Base-by-base conservation (phyloP, 2,888 invertebrate genomes). In the Aphodius sticticus region DNA sequence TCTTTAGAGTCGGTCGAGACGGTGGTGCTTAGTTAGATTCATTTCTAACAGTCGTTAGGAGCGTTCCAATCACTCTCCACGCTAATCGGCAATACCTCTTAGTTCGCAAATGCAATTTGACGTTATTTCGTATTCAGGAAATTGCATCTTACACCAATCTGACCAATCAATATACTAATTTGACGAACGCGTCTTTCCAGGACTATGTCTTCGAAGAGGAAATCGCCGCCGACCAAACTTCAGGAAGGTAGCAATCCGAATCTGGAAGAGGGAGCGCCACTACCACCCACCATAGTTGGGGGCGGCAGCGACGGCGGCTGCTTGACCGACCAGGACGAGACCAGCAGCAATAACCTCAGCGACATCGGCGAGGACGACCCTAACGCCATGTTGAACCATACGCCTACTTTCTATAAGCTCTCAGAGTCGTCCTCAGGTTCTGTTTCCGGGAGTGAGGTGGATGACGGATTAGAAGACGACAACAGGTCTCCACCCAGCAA, bases 191-290 rank as follows among this genome's bases (percentile, higher is more conserved):
- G 53, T 76, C 53, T 79, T 93, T 92, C 83, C 94, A 95, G 95
- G 94, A 96, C 94, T 92, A 97, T 97, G 97, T 97, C 97, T 93
- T 97, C 97, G 92, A 97, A 97, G 94, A 94, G 97, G 91, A 97
- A 97, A 92, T 97, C 97, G 90, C 96, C 97, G 90, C 97, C 97
- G 90, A 96, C 96, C 87, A 97, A 97, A 93, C 93, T 97, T 91
- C 92, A 93, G 89, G 96, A 96, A 92, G 94, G 91, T 90, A 74
- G 74, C 36, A 91, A 90, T 88, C 82, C 85, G 81, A 78, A 86
- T 87, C 91, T 91, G 85, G 92, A 92, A 85, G 91, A 92, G 84
- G 91, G 91, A 81, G 79, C 82, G 78, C 85, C 83, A 81, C 84
- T 84, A 81, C 87, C 86, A 77, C 86, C 87, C 77, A 85, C 86